A percentile compares a stretch with the other conserved stretches of the same genome.
Conservation (phyloP, 2,797 vertebrate genomes). For the Pseudochromis fuscus region DNA sequence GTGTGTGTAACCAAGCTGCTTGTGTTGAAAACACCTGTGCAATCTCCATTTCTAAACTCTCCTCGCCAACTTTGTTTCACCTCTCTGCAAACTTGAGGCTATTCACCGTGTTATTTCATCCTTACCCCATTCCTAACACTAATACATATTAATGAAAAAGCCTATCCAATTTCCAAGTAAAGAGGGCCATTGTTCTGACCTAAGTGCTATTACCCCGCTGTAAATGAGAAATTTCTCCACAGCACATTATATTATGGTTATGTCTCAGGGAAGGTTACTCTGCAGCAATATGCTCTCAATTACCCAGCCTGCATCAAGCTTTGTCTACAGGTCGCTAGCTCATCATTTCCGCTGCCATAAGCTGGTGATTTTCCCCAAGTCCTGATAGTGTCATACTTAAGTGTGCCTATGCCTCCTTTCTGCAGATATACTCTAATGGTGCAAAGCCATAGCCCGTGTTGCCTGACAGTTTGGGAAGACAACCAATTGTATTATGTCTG, state of each 20-base stretch:
- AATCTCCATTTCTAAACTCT: slow-evolving; percentile 7
- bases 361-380: slow-evolving; percentile 61
- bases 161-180: slow-evolving; percentile 62
- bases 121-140: slow-evolving; percentile 49
- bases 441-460: slow-evolving; percentile 32
- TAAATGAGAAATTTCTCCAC: slow-evolving; percentile 70
- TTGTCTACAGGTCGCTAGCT: slow-evolving; percentile 68
- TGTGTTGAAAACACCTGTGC: slow-evolving; percentile 7
- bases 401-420: slow-evolving; percentile 40
- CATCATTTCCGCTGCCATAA: slow-evolving; percentile 68
- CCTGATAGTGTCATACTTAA: slow-evolving; percentile 58
- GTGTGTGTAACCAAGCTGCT: not conserved
- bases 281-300: slow-evolving; percentile 70
- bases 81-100: slow-evolving; percentile 35
- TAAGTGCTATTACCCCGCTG: slow-evolving; percentile 65
- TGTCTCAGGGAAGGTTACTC: slow-evolving; percentile 68
- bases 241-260: slow-evolving; percentile 67
- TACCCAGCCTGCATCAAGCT: slow-evolving; percentile 60
- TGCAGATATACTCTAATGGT: slow-evolving; percentile 55
- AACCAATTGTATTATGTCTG: slow-evolving; percentile 36
- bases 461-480: slow-evolving; percentile 45
- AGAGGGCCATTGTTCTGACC: slow-evolving; percentile 68
- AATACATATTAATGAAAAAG: slow-evolving; percentile 73
- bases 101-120: slow-evolving; percentile 37
- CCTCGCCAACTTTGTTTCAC: slow-evolving; percentile 33